Conservation (phyloP, 2,797 vertebrate genomes). For the Onychomys arenicola region DNA sequence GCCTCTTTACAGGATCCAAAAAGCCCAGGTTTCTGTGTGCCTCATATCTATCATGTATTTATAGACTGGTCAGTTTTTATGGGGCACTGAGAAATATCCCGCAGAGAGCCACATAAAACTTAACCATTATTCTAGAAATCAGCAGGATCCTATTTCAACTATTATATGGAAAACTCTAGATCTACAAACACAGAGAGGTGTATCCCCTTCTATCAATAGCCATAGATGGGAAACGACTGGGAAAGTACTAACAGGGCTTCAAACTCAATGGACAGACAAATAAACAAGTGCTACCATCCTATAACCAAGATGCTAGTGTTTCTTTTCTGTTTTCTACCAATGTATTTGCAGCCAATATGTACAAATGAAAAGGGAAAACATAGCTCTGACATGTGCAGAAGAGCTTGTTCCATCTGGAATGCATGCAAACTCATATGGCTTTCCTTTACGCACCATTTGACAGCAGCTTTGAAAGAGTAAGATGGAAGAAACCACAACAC, state of each 20-base stretch:
- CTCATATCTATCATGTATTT: background rate
- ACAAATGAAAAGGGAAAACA: background rate
- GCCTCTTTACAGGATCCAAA: background rate
- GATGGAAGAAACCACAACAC: background rate
- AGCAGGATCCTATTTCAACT: background rate
- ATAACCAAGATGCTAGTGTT: background rate
- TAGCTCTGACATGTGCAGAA: background rate
- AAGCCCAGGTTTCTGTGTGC: background rate
- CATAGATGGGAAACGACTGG: background rate
- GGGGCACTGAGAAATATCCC: conserved; percentile 38
- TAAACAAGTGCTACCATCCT: background rate
- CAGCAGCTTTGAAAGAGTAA: conserved; percentile 43
- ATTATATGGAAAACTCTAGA: background rate
- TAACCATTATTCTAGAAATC: conserved; percentile 53
- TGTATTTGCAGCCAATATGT: background rate
- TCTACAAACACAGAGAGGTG: background rate
- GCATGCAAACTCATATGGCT: background rate
- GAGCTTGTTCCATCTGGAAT: background rate
- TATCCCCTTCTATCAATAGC: background rate
- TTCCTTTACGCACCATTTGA: background rate
- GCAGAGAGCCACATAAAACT: conserved; percentile 15
- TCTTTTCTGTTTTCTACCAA: conserved; percentile 27
- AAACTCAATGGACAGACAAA: background rate
- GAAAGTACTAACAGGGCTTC: background rate
- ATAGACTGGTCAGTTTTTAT: background rate